Base-by-base conservation (phyloP, 2,888 invertebrate genomes). In the Xestia xanthographa region DNA sequence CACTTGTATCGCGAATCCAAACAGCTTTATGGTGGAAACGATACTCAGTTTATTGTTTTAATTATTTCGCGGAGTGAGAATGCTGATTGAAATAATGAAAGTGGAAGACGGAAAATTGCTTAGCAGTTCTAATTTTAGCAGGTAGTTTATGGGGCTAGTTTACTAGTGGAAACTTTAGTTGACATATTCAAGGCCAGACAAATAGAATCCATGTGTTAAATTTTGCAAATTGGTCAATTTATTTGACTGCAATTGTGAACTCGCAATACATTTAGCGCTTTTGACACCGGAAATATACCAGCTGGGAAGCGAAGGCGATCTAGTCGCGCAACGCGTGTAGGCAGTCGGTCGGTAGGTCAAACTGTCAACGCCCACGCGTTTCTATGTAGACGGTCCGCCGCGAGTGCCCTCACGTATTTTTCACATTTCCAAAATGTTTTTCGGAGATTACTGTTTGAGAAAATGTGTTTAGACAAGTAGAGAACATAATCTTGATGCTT, bases 301-400 rank as follows among this genome's bases (percentile, higher is more conserved):
- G 56, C 26, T 14, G 62, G 41, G 78, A 73, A 79, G 62, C 14
- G 45, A 73, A 60, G 73, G 62, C 58, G 50, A 29, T 58, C 14
- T 56, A 63, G 56, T 50, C 20, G 17, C 5, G 41, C 26, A 77
- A 84, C 20, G 17, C 5, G 41, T n/a, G 82, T 86, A 67, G 82
- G 85, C 29, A 56, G 5, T 29, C 75, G 70, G 84, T 76, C 72
- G 86, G 73, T 66, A 69, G 75, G 77, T 80, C 86, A 82, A 77
- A 67, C 72, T 53, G 74, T 76, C 66, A 72, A 65, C 66, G 56
- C 84, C 86, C 71, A 84, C 84, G 67, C 45, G 20, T 66, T 48
- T 66, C 84, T 86, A 86, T 84, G 65, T 80, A 86, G 69, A 73
- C 62, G 50, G 38, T 34, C 74, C 77, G 86, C 74, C 41, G 60